A percentile compares a stretch with the other conserved stretches of the same genome.
These are phyloP conservation scores for Emydura subglobosa DNA, from an alignment of 2,113 vertebrate species.

Conservation along the genomic window DNA sequence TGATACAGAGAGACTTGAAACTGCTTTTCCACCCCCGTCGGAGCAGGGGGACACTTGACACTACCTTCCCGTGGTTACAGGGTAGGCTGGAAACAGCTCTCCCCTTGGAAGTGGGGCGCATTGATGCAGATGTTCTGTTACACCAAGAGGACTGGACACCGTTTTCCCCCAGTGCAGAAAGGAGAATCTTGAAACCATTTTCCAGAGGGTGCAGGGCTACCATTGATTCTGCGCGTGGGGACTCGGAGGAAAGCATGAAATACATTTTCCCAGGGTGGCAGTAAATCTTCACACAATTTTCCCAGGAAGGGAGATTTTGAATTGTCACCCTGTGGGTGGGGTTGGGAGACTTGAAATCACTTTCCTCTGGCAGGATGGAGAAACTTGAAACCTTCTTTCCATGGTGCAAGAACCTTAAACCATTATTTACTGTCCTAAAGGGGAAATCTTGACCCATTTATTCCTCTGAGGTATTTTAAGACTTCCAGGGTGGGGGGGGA, in stretches of 20 bases:
- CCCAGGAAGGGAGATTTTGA: neutral
- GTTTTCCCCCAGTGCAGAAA: neutral
- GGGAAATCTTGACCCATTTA: neutral
- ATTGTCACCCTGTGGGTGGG: neutral
- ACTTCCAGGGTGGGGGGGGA: neutral
- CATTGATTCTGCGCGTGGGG: neutral
- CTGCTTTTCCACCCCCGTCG: neutral
- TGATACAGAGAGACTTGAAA: neutral
- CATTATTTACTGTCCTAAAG: neutral
- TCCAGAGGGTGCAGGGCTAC: neutral
- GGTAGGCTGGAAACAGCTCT: neutral
- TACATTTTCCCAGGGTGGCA: neutral
- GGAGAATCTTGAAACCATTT: neutral
- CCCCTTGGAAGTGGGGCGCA: neutral
- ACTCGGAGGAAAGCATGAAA: neutral
- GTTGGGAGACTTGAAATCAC: neutral
- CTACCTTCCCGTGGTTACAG: neutral
- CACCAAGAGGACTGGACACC: neutral
- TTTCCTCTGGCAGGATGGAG: neutral
- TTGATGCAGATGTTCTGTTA: neutral
- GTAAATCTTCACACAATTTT: neutral
- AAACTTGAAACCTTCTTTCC: neutral
- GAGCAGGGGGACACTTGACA: neutral
- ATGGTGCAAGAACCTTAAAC: neutral
- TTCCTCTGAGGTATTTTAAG: neutral